phyloP scores from a whole-genome alignment of 2,797 vertebrate species.

The Phalloptychus januarius region DNA sequence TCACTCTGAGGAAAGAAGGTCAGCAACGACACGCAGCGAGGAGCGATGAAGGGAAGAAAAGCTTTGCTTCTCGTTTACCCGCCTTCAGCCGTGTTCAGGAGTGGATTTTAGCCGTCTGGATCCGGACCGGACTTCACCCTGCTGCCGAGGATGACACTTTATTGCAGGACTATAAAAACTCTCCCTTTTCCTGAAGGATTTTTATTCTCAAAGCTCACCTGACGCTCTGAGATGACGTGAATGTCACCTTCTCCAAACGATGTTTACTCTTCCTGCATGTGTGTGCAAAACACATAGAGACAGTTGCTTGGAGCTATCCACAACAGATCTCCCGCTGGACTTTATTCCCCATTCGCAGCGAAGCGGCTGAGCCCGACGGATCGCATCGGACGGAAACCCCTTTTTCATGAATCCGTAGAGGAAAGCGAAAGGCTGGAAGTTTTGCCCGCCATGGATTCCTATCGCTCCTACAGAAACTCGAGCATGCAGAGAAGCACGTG shows the following conservation, averaged over 20 bases:
- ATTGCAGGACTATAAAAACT: slow-evolving; percentile 12
- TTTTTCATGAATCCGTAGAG: slow-evolving; percentile 42
- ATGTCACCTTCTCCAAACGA: slow-evolving; percentile 44
- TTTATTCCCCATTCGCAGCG: slow-evolving; percentile 33
- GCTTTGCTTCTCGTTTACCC: slow-evolving; percentile 28
- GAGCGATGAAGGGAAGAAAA: slow-evolving; percentile 31
- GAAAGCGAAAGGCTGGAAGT: slow-evolving; percentile 9
- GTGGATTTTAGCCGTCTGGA: slow-evolving; percentile 35
- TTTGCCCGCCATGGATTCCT: slow-evolving; percentile 87
- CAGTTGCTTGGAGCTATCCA: slow-evolving; percentile 68
- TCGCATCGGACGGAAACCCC: slow-evolving; percentile 18
- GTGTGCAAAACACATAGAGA: slow-evolving; percentile 64
- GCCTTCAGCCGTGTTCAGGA: slow-evolving; percentile 49
- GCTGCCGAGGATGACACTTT: slow-evolving; percentile 56
- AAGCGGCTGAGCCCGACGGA: slow-evolving; percentile 21
- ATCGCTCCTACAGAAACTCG: slow-evolving; percentile 84
- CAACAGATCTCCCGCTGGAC: slow-evolving; percentile 53
- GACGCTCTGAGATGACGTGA: slow-evolving; percentile 48
- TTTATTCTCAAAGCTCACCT: slow-evolving; percentile 54
- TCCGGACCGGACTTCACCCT: slow-evolving; percentile 31
- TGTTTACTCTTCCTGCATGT: slow-evolving; percentile 71
- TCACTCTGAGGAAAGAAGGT: slow-evolving; percentile 56
- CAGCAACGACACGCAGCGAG: slow-evolving; percentile 39
- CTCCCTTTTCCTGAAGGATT: slow-evolving; percentile 21
- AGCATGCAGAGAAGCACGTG: slow-evolving; percentile 77